These are phyloP conservation scores for Hypanus sabinus DNA, from an alignment of 2,113 vertebrate genomes.

Conservation along the genomic window DNA sequence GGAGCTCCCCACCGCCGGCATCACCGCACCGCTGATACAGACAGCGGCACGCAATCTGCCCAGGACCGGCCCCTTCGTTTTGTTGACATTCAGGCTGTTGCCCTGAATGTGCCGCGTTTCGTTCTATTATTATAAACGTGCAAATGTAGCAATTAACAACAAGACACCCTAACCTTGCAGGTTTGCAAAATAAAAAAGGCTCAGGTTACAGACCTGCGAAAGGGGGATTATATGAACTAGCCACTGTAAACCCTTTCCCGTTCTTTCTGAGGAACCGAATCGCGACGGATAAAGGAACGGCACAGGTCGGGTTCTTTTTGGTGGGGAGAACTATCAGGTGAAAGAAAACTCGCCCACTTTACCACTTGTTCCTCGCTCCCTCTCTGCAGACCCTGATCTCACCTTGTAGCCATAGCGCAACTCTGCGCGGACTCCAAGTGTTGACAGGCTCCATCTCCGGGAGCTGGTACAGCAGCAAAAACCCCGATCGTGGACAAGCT, in stretches of 20 bases:
- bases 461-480: no score
- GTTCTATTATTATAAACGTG: not conserved
- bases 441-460: not conserved
- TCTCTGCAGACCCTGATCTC: not conserved
- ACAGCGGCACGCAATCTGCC: no score
- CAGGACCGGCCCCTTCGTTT: no score
- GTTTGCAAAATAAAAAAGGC: not conserved
- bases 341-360: not conserved
- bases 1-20: no score
- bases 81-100: no score
- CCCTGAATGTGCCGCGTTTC: not conserved
- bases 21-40: no score
- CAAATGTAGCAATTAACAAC: not conserved
- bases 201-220: not conserved
- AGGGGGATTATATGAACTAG: not conserved
- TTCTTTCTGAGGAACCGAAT: not conserved
- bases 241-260: not conserved
- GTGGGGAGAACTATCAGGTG: not conserved
- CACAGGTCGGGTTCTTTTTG: not conserved
- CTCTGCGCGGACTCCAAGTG: not conserved
- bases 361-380: not conserved
- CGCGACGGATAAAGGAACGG: not conserved
- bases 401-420: slow-evolving; percentile 24
- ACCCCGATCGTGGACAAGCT: not conserved
- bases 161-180: not conserved